Evolutionary conservation across 53 echinoderm and acorn worm genomes (phyloP).

Genomic region (Actinopyga echinites): DNA sequence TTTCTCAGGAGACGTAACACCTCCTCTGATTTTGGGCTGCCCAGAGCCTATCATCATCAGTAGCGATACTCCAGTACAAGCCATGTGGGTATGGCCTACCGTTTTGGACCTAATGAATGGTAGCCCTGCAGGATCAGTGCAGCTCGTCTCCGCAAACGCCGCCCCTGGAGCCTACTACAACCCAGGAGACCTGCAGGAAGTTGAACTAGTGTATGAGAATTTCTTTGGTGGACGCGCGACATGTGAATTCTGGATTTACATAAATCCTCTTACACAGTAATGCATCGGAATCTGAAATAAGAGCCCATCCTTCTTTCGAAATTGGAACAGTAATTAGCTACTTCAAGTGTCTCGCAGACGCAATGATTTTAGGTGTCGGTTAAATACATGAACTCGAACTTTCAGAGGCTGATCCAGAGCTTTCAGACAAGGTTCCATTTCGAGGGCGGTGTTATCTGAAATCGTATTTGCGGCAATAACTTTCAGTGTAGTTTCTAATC

Average conservation of each 20-base stretch:
- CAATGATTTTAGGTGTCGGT: too few species aligned
- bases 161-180: conserved; percentile 11
- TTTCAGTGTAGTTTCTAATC: too few species aligned
- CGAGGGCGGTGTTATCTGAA: too few species aligned
- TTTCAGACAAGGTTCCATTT: too few species aligned
- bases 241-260: conserved; percentile 37
- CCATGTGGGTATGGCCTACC: neutral
- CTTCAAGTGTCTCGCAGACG: too few species aligned
- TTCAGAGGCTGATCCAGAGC: too few species aligned
- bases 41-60: neutral
- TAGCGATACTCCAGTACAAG: neutral
- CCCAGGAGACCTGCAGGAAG: neutral
- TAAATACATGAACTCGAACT: too few species aligned
- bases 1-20: neutral
- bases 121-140: neutral
- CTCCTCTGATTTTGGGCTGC: conserved; percentile 1
- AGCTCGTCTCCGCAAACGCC: conserved; percentile 2
- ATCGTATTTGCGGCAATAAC: too few species aligned
- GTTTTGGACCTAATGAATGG: neutral
- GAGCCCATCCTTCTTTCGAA: too few species aligned
- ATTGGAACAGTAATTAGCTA: too few species aligned
- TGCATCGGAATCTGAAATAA: too few species aligned
- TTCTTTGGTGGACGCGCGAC: neutral
- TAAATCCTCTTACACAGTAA: neutral
- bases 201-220: neutral